Base-by-base conservation (phyloP, 1,140 invertebrate genomes). In the Hycleus phaleratus region DNA sequence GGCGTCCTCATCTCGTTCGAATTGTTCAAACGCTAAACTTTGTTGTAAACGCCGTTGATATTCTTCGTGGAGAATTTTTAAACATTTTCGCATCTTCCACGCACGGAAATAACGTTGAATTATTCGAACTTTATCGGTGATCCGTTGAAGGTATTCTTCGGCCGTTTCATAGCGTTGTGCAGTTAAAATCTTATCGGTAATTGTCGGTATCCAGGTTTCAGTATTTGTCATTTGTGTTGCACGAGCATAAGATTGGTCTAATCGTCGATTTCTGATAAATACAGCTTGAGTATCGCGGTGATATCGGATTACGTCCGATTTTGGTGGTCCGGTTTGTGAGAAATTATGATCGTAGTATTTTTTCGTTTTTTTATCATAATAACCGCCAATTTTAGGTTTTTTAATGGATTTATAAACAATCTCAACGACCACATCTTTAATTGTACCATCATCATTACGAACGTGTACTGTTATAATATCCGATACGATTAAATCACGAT, bases 361-460 rank as follows among this genome's bases (percentile, higher is more conserved):
- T 64, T 78, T 78, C 18, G 79, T 84, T 44, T 77, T 61, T 59
- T 73, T 75, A 66, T 85, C 75, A 58, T 71, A 74, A 71, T 82
- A 87, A 40, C 83, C 83, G 32, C 84, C 84, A 25, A 85, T 70
- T 71, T 75, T 82, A 2, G 82, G 82, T 63, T 86, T 86, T 26
- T 72, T 66, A 25, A 84, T 81, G 11, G 64, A 71, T 53, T 74
- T 67, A 56, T 79, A 77, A 56, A 81, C 77, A 55, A 85, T 73
- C 75, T 81, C 78, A 4, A 81, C 78, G 46, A 81, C 79, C n/a
- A 83, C 70, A 60, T 78, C 73, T 59, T 76, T 76, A 2, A 74
- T 49, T 0, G 66, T 74, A 44, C 68, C 71, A 3, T 75, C 73
- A 44, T 77, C 77, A 43, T 56, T 62, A 3, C 75, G 73, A 3